Percentiles rank a stretch among this genome's conserved stretches.
Evolutionary conservation across 2,113 vertebrate genomes (phyloP).

Genomic region (Nestor notabilis): DNA sequence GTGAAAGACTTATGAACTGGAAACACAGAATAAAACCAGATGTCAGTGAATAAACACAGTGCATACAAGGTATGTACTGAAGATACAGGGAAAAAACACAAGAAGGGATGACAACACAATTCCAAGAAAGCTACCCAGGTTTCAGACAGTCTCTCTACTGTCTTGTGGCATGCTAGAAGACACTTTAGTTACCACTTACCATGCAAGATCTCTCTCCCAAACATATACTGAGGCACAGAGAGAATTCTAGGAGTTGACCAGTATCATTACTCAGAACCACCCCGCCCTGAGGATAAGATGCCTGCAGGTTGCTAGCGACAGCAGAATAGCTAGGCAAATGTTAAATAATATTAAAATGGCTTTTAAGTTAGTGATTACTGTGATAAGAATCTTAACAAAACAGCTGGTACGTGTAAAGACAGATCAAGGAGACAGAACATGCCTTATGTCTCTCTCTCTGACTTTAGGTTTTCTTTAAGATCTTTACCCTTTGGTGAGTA

Average conservation of each 20-base stretch:
- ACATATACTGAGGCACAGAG: background rate
- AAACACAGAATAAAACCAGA: background rate
- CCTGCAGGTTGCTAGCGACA: background rate
- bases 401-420: background rate
- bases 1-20: accelerated
- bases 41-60: background rate
- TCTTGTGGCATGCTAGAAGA: background rate
- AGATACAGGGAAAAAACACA: background rate
- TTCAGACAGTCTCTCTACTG: background rate
- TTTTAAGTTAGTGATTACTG: background rate
- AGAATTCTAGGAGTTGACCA: background rate
- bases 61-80: background rate
- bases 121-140: background rate
- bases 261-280: background rate
- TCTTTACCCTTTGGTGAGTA: background rate
- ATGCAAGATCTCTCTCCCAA: background rate
- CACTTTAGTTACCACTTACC: background rate
- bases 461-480: background rate
- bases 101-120: background rate
- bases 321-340: background rate
- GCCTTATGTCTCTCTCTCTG: background rate
- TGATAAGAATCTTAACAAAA: background rate
- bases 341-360: background rate
- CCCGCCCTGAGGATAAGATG: background rate
- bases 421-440: background rate